Conservation (phyloP, 2,888 invertebrate species). For the Drosophila monieri region DNA sequence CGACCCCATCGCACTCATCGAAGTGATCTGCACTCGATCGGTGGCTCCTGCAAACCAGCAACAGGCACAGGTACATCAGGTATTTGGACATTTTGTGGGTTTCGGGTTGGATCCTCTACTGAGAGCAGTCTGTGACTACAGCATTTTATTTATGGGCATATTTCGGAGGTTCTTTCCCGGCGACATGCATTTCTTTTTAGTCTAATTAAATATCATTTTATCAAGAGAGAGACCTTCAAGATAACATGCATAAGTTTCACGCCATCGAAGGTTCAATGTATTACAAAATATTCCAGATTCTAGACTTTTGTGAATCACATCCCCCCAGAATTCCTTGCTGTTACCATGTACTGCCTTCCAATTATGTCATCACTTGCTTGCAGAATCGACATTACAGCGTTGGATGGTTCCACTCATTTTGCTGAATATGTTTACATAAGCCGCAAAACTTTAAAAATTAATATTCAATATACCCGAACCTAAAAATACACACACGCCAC, state of each 20-base stretch:
- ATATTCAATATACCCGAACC: constrained; percentile 63
- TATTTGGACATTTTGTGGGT: constrained; percentile 50
- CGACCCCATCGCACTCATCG: constrained; percentile 68
- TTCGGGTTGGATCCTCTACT: constrained; percentile 46
- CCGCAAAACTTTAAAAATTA: constrained; percentile 52
- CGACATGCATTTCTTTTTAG: constrained; percentile 69
- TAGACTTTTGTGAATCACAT: constrained; percentile 36
- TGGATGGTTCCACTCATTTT: constrained; percentile 47
- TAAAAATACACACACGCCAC: constrained; percentile 8
- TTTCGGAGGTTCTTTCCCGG: constrained; percentile 12
- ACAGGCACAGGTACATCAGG: constrained; percentile 15
- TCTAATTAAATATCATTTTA: constrained; percentile 59
- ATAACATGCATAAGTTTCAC: constrained; percentile 16
- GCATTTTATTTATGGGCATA: constrained; percentile 52
- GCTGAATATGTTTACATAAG: constrained; percentile 68
- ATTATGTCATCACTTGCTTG: constrained; percentile 60
- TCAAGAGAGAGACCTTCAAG: constrained; percentile 47
- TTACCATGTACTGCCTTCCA: constrained; percentile 6
- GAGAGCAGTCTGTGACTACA: constrained; percentile 31
- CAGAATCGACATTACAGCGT: constrained; percentile 57
- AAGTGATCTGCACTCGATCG: constrained; percentile 50
- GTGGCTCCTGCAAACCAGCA: constrained; percentile 8
- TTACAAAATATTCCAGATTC: constrained; percentile 22
- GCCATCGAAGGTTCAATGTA: constrained; percentile 26
- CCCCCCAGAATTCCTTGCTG: constrained; percentile 18